Base-by-base conservation (phyloP, 2,797 vertebrate species). In the Acomys russatus region DNA sequence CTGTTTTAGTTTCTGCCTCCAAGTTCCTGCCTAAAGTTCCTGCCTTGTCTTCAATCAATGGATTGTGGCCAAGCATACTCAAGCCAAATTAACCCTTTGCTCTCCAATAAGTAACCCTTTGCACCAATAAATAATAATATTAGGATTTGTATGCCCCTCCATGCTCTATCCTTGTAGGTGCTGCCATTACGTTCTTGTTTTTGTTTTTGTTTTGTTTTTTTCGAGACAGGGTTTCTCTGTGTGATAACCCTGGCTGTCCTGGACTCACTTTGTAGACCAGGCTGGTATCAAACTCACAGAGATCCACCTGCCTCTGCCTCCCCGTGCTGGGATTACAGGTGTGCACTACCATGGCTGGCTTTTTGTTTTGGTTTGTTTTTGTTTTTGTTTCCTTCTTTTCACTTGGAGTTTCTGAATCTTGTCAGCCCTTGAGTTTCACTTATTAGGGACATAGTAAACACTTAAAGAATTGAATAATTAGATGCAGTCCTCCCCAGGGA, bases 351-450 rank as follows among this genome's bases (percentile, higher is more conserved):
- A 44, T 44, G 44, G 44, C 44, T 44, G 44, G 44, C 44, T 44
- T 44, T 44, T 44, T 44, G 44, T 44, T 44, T 44, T 44, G 44
- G 3, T 44, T 44, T 44, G 44, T 44, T 44, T 44, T 44, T 44
- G 4, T 44, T 44, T 44, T 44, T 44, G n/a, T 44, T 44, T 44
- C 44, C 11, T 64, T 96, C 44, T 84, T 66, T 92, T 85, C 68
- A 44, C 80, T 44, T 88, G 86, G 70, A 74, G 66, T 28, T 73
- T 82, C 85, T 88, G 56, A 92, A 85, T n/a, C 73, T 84, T 73
- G 44, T 14, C 49, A 35, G n/a, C 6, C 33, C 63, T 64, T 91
- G 85, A 20, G 30, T n/a, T 70, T 70, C 68, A 78, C 54, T 92
- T 71, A 82, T 22, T 20, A 68, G 35, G 64, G 28, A 25, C 25